Evolutionary conservation across 2,888 invertebrate genomes (phyloP), one percentile per base, ranked within the genome.

Genomic region (Polymixis lichenea): DNA sequence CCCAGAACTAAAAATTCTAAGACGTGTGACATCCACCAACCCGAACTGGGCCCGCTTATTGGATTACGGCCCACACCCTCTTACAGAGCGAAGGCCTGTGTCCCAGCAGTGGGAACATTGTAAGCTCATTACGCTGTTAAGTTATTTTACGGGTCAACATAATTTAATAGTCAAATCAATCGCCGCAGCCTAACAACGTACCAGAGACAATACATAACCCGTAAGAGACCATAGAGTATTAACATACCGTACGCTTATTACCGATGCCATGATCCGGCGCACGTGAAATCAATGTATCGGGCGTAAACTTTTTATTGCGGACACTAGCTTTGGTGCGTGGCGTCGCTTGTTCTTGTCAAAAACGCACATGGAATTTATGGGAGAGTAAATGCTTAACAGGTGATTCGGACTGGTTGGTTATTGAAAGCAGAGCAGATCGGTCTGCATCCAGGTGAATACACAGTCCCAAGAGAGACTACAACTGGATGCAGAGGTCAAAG

Each of bases 201-300:
- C 55, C 77, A 80, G 43, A 84, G 51, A 84, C 82, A 75, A 84
- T 74, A 75, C 56, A 74, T 66, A 75, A 61, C 60, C 62, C 60
- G 60, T 75, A 66, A 25, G 58, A 83, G 71, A 69, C 86, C 73
- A 81, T 79, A 66, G 25, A 80, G 19, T 77, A 86, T 87, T 85
- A 87, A 77, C 78, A 88, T 85, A 85, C 56, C 84, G 84, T 85
- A 87, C 87, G 89, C 79, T 77, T 82, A 89, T 91, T 89, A 89
- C 83, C 86, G 77, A 88, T 90, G 89, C 84, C 77, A 88, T 86
- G 88, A 88, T 80, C 75, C 62, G 80, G 84, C 80, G 77, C 78
- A 81, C 89, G 89, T 90, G 87, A 88, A 91, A 91, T 90, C 83
- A 82, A 80, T 85, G 87, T 81, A 72, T 75, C 83, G 78, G 82